These are phyloP conservation scores for Aurelia sp. DNA, from an alignment of 30 jellyfish, hydroid and myxozoan genomes.

Conservation along the genomic window DNA sequence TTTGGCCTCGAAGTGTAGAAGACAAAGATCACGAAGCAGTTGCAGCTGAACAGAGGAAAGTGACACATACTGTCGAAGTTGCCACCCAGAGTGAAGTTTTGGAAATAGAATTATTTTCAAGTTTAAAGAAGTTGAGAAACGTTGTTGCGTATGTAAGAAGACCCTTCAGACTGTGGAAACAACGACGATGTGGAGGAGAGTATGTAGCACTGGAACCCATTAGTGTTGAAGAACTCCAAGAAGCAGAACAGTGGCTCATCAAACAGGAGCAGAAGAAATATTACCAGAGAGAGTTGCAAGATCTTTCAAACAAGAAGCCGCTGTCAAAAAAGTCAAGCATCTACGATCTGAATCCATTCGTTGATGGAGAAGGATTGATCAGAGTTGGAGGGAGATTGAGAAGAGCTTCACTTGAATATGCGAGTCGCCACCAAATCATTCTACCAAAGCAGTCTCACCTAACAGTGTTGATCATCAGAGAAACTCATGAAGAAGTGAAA, in stretches of 20 bases:
- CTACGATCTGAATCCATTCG: constrained; percentile 39
- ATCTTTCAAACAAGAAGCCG: constrained; percentile 40
- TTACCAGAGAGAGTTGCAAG: constrained; percentile 44
- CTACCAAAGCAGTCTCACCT: constrained; percentile 30
- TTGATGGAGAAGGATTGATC: constrained; percentile 50
- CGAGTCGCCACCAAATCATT: constrained; percentile 32
- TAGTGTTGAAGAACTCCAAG: constrained; percentile 49
- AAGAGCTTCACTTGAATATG: constrained; percentile 33
- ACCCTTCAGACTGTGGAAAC: constrained; percentile 40
- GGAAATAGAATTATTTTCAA: constrained; percentile 39
- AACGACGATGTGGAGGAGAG: constrained; percentile 16
- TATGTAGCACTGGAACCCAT: constrained; percentile 6
- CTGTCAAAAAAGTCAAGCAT: constrained; percentile 15
- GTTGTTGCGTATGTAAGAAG: constrained; percentile 26
- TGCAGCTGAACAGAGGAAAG: constrained; percentile 41
- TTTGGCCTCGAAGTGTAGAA: constrained; percentile 36
- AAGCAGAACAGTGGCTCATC: constrained; percentile 55
- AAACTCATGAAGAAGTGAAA: constrained; percentile 11
- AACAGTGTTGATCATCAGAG: constrained; percentile 42
- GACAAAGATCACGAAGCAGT: constrained; percentile 6
- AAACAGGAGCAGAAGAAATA: constrained; percentile 32
- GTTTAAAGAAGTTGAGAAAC: constrained; percentile 46
- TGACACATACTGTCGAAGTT: constrained; percentile 30
- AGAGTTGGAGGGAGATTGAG: constrained; percentile 65
- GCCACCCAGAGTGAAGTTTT: constrained; percentile 17